phyloP scores from a whole-genome alignment of 2,113 vertebrate species.

The Dipodomys merriami region DNA sequence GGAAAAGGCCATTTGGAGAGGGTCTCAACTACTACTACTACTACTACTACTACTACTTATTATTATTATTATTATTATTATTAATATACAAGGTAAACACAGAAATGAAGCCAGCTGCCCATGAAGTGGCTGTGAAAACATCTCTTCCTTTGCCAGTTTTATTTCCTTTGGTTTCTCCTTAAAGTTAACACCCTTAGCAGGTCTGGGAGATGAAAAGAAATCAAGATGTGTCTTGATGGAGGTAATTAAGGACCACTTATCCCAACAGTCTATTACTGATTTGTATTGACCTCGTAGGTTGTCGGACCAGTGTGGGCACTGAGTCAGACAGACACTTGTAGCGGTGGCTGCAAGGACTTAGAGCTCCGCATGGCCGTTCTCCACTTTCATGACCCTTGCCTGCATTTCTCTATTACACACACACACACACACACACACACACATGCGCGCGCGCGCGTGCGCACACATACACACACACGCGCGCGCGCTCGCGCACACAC shows the following conservation, averaged over 20 bases:
- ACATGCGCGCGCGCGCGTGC: no score
- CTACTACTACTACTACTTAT: no score
- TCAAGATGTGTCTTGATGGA: slow-evolving; percentile 75
- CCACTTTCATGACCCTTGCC: not conserved
- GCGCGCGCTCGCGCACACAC: no score
- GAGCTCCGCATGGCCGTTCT: slow-evolving; percentile 34
- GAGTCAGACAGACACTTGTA: slow-evolving; percentile 54
- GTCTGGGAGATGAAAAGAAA: slow-evolving; percentile 72
- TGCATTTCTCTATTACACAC: slow-evolving; percentile 1
- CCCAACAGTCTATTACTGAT: slow-evolving; percentile 73
- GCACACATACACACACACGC: not conserved
- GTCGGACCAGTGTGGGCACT: slow-evolving; percentile 51
- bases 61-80: no score
- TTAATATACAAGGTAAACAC: slow-evolving; percentile 50
- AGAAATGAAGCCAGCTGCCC: slow-evolving; percentile 42
- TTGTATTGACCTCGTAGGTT: slow-evolving; percentile 76
- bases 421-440: not conserved
- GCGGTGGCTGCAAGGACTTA: not conserved
- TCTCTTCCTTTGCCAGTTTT: slow-evolving; percentile 64
- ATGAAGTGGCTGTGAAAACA: slow-evolving; percentile 69
- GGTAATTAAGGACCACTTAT: slow-evolving; percentile 78
- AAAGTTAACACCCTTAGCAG: slow-evolving; percentile 47
- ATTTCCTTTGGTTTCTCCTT: slow-evolving; percentile 77
- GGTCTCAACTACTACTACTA: no score
- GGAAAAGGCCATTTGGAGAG: slow-evolving; percentile 47